Evolutionary conservation across 2,797 vertebrate species (phyloP).

Genomic region (Nyctalus aviator): DNA sequence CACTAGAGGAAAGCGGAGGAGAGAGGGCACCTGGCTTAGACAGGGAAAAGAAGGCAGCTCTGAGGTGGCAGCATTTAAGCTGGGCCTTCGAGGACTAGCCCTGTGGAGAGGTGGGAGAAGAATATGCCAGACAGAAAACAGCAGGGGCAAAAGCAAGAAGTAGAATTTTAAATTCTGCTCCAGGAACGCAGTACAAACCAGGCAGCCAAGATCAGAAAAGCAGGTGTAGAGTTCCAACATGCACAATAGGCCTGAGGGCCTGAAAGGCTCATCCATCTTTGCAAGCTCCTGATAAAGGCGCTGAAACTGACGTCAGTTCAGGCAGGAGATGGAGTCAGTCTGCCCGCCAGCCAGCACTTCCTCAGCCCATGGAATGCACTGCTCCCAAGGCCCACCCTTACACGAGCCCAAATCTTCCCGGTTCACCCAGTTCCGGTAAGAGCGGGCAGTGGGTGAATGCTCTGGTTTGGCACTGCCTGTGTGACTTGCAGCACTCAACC

Average conservation of each 20-base stretch:
- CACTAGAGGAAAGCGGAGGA: background rate
- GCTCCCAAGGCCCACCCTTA: background rate
- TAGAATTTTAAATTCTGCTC: background rate
- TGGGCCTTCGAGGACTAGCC: background rate
- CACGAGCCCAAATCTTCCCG: background rate
- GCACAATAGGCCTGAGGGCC: background rate
- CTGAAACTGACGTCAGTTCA: background rate
- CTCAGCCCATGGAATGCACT: background rate
- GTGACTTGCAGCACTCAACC: background rate
- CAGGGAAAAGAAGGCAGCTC: background rate
- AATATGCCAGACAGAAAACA: background rate
- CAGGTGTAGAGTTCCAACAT: background rate
- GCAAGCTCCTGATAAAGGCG: background rate
- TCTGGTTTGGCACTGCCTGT: background rate
- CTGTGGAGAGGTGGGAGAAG: background rate
- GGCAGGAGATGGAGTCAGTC: background rate
- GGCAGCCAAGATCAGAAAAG: background rate
- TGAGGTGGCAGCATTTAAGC: background rate
- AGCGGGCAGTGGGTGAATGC: background rate
- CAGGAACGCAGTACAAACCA: background rate
- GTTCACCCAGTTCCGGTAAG: background rate
- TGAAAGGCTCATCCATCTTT: background rate
- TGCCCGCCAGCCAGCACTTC: background rate
- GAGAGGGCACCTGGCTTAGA: background rate
- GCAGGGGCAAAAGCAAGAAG: background rate